Evolutionary conservation across 2,888 invertebrate genomes (phyloP), one percentile per base, ranked within the genome.

Genomic region (Papilio elwesi): DNA sequence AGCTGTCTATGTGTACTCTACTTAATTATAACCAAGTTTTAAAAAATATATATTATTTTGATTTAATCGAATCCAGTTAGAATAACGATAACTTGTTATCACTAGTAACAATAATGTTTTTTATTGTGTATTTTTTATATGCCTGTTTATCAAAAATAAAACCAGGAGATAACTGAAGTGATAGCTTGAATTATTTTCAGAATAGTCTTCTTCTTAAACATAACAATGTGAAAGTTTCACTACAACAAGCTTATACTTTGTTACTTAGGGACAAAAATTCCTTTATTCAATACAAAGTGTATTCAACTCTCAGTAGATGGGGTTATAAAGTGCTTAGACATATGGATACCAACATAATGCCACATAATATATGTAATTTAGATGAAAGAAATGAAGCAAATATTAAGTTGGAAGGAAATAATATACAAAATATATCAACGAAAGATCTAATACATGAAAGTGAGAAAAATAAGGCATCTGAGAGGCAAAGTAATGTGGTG

Each of bases 171-270:
- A 26, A 26, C 26, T 43, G 6, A 52, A 15, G 9, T 15, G 15
- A 52, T 15, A 9, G 43, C n/a, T 62, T 43, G 2, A 38, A 38
- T 57, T 64, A 15, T 64, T 90, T 94, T 74, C 87, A 96, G 96
- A 96, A 96, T 83, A 93, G 93, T 78, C 87, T 96, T 15, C 94
- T 95, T 80, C 87, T 96, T 13, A 90, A 89, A 74, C 94, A 94
- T 85, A 94, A 95, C 82, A 93, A 92, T 49, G 87, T 95, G 0
- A 92, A 94, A 70, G 90, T 96, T 26, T 96, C 96, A 74, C 85
- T 96, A 59, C 95, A 96, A 84, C 95, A 96, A 88, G 96, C 95
- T 12, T 96, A 96, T 79, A 87, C 93, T 43, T 83, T 96, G 75
- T 82, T 96, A 62, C 80, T 94, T 0, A 77, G 78, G 55, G 85